Percentiles rank a stretch among this genome's conserved stretches.
Evolutionary conservation across 1,140 invertebrate genomes (phyloP).

Genomic region (Drosophila watanabei): DNA sequence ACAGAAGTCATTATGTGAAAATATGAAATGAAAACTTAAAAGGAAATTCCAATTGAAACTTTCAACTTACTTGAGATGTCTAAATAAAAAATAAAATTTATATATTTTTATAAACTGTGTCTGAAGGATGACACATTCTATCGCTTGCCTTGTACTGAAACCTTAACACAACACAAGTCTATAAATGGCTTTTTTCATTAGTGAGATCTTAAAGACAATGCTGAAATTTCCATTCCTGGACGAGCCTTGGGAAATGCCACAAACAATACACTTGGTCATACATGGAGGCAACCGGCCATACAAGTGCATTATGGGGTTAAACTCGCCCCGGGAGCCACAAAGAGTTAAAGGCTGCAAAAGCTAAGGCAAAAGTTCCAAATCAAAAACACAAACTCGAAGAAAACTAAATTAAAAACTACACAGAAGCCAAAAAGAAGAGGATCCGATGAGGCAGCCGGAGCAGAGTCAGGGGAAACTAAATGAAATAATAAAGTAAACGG

Average conservation of each 20-base stretch:
- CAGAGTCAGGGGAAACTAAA: slow-evolving; percentile 64
- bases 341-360: slow-evolving; percentile 58
- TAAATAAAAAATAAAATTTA: background rate
- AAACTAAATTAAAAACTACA: slow-evolving; percentile 73
- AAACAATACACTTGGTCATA: slow-evolving; percentile 42
- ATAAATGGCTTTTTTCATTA: slow-evolving; percentile 9
- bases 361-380: slow-evolving; percentile 76
- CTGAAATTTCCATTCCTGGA: slow-evolving; percentile 34
- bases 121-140: background rate
- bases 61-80: background rate
- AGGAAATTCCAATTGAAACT: background rate
- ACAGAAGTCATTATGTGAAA: background rate
- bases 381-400: slow-evolving; percentile 78
- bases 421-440: slow-evolving; percentile 38
- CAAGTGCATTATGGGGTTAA: slow-evolving; percentile 71
- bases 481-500: slow-evolving; percentile 81
- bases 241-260: slow-evolving; percentile 26
- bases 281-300: slow-evolving; percentile 10
- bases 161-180: background rate
- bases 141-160: background rate
- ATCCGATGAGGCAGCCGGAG: slow-evolving; percentile 10
- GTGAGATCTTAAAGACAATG: slow-evolving; percentile 19
- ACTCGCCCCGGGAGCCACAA: slow-evolving; percentile 57
- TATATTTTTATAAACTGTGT: background rate
- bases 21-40: background rate